Conservation (phyloP, 2,113 vertebrate genomes). For the Phaethornis superciliosus region DNA sequence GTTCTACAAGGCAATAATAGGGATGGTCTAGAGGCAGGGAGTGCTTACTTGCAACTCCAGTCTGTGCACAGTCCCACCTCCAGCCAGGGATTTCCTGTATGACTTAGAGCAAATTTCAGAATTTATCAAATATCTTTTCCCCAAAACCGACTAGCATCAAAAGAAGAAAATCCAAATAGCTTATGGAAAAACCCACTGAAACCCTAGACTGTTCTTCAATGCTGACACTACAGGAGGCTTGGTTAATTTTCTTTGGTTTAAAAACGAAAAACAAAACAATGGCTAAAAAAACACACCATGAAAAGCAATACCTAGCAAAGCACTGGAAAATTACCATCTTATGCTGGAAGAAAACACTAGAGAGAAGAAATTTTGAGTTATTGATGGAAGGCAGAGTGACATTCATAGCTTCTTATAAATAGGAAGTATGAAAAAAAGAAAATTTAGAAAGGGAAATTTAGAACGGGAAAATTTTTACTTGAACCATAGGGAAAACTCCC, state of each 20-base stretch:
- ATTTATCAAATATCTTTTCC: not conserved
- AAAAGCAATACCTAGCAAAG: not conserved
- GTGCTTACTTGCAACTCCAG: not conserved
- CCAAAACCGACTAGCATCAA: not conserved
- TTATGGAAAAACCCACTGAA: not conserved
- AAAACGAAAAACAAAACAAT: not conserved
- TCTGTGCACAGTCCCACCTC: not conserved
- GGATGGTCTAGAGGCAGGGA: not conserved
- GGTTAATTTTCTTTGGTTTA: not conserved
- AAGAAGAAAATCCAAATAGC: not conserved
- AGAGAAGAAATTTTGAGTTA: not conserved
- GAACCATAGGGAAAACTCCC: not conserved
- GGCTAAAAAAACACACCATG: not conserved
- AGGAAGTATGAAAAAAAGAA: not conserved
- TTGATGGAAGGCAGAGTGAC: not conserved
- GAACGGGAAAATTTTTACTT: not conserved
- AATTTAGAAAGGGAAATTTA: not conserved
- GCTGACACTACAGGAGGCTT: not conserved
- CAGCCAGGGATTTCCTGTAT: not conserved
- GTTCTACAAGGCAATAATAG: not conserved
- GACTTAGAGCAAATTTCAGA: not conserved
- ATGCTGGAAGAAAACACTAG: not conserved
- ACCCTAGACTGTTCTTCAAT: not conserved
- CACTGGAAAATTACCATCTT: not conserved
- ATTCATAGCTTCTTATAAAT: not conserved